Conservation (phyloP, 2,113 vertebrate species). For the Hydrochoerus hydrochaeris region DNA sequence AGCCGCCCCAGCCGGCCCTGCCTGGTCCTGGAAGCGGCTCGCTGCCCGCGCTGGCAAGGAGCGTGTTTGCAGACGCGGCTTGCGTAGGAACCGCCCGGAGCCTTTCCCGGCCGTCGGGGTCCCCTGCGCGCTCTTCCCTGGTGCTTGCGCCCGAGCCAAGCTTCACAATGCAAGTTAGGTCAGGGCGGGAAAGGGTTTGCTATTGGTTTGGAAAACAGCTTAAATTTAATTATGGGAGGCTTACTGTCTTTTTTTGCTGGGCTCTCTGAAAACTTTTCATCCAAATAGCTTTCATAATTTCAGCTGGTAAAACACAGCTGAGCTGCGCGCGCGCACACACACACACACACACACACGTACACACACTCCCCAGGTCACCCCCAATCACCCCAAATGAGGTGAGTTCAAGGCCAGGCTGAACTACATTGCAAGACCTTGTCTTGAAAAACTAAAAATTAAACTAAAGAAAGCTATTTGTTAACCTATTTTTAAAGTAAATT, state of each 20-base stretch:
- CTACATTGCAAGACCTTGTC: not conserved
- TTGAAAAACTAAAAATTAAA: not conserved
- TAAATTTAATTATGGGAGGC: slow-evolving; percentile 28
- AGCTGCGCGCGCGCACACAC: not conserved
- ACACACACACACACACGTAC: not conserved
- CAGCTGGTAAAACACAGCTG: not conserved
- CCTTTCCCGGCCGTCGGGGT: not conserved
- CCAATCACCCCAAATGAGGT: too few relatives aligned
- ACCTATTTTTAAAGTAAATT: not conserved
- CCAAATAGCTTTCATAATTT: not conserved
- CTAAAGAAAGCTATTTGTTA: not conserved
- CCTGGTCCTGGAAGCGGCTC: not conserved
- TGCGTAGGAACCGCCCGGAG: not conserved
- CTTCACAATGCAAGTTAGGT: not conserved
- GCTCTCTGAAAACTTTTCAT: not conserved
- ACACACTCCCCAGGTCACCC: too few relatives aligned
- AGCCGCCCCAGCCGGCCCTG: not conserved
- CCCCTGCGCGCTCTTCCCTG: not conserved
- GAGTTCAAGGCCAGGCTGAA: not conserved
- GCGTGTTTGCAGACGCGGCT: not conserved
- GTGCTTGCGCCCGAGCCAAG: not conserved
- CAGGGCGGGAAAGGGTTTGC: not conserved
- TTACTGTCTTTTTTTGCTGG: slow-evolving; percentile 1
- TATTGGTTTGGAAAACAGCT: slow-evolving; percentile 11
- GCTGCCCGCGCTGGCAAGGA: too few relatives aligned